A percentile compares a stretch with the other conserved stretches of the same genome.
These are phyloP conservation scores for Plecturocebus donacophilus DNA, from an alignment of 2,113 vertebrate species.

Conservation along the genomic window DNA sequence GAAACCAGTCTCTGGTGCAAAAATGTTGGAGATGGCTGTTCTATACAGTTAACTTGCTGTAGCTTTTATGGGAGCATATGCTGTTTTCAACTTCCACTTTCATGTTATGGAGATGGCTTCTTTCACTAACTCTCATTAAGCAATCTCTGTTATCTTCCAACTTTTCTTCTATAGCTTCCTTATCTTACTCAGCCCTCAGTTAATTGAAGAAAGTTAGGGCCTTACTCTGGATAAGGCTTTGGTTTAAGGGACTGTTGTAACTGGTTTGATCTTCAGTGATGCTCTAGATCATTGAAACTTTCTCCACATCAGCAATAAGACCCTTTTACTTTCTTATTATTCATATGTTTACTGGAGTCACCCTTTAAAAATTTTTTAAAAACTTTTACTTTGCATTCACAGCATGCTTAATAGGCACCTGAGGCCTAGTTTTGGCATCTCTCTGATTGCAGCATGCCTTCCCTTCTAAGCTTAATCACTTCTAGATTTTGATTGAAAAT, in stretches of 20 bases:
- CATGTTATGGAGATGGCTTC: neutral
- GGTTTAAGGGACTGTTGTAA: neutral
- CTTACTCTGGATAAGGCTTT: neutral
- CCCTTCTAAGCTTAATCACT: neutral
- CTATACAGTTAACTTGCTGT: neutral
- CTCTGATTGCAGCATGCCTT: neutral
- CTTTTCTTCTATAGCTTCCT: neutral
- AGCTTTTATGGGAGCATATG: neutral
- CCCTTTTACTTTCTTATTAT: neutral
- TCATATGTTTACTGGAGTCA: neutral
- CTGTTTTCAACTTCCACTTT: neutral
- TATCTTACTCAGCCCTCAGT: neutral
- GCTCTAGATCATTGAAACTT: neutral
- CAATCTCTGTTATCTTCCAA: neutral
- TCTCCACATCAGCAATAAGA: neutral
- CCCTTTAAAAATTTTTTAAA: neutral
- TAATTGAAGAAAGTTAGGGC: neutral
- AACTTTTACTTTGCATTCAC: neutral
- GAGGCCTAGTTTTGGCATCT: neutral
- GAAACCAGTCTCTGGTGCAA: no score
- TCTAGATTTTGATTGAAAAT: neutral
- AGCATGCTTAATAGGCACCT: neutral
- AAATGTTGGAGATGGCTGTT: no score
- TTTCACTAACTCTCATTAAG: neutral
- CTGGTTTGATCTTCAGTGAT: neutral